Conservation (phyloP, 2,888 invertebrate species). For the Agrochola circellaris region DNA sequence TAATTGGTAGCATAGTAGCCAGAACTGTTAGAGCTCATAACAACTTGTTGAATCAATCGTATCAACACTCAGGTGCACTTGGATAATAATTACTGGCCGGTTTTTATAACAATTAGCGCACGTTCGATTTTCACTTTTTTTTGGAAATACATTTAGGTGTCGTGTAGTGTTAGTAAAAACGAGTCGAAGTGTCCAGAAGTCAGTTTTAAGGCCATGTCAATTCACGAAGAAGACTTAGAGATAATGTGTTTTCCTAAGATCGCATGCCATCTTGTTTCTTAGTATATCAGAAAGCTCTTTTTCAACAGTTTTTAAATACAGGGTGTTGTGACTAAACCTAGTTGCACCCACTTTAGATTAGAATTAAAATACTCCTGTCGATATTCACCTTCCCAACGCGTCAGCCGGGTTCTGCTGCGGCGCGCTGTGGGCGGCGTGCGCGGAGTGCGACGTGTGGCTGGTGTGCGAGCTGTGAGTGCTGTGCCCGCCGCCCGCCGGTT, state of each 20-base stretch:
- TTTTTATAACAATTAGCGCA: background rate
- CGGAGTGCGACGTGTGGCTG: slow-evolving; percentile 68
- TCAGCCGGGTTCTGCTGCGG: slow-evolving; percentile 60
- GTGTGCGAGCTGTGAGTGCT: slow-evolving; percentile 62
- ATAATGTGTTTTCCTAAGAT: background rate
- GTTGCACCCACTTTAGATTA: background rate
- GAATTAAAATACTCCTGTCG: background rate
- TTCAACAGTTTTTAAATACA: background rate
- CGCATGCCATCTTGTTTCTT: background rate
- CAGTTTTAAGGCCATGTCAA: background rate
- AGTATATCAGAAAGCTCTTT: background rate
- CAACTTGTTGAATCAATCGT: background rate
- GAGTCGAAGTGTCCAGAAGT: too few species aligned
- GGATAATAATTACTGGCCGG: background rate
- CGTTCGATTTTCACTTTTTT: background rate
- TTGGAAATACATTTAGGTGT: background rate
- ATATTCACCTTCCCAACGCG: slow-evolving; percentile 61
- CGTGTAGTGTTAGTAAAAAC: background rate
- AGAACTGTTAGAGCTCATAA: background rate
- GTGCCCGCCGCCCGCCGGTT: slow-evolving; percentile 62
- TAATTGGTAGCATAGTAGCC: background rate
- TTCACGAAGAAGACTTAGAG: background rate
- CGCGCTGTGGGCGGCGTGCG: slow-evolving; percentile 73
- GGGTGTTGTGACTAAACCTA: background rate
- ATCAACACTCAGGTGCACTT: background rate